Evolutionary conservation across 2,888 invertebrate genomes (phyloP), one percentile per base, ranked within the genome.

Genomic region (Diarsia dahlii): DNA sequence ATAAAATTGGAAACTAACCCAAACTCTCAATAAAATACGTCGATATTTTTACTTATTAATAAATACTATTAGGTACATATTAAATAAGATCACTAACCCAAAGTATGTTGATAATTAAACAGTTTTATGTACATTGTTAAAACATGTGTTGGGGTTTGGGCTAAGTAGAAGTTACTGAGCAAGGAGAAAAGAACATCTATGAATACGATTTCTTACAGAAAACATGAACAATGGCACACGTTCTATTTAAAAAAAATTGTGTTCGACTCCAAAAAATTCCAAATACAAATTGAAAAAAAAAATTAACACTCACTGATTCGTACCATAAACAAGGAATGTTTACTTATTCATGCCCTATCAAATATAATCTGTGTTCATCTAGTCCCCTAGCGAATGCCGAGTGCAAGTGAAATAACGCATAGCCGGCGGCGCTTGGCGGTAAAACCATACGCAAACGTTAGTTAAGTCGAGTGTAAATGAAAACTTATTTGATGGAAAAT

Each of bases 401-500:
- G 71, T 69, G 77, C 60, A 75, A 82, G 74, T 73, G 80, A 81
- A 80, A 84, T 81, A 87, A 80, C 82, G 80, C 84, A 80, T 84
- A 82, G 81, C 75, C 66, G 56, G 66, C 39, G 81, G 77, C 72
- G 71, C 39, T 73, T 46, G 67, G 74, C 72, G 84, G 84, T 76
- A 66, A 74, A 78, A 71, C 77, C 84, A 79, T 84, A 87, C 79
- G 86, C 84, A 86, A 84, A 89, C 88, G 88, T 84, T 78, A 84
- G 81, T 80, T 81, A 82, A 88, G 74, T 84, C 81, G 74, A 84
- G 84, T 87, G 86, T 87, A 84, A 90, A 87, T 87, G 86, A 87
- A 88, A 88, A 86, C 87, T 87, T 89, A 91, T 89, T 89, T 86
- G 85, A 84, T 85, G 86, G 87, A 89, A 91, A 91, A 88, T 89